Conservation (phyloP, 2,888 invertebrate genomes). For the Drosophila phalerata region DNA sequence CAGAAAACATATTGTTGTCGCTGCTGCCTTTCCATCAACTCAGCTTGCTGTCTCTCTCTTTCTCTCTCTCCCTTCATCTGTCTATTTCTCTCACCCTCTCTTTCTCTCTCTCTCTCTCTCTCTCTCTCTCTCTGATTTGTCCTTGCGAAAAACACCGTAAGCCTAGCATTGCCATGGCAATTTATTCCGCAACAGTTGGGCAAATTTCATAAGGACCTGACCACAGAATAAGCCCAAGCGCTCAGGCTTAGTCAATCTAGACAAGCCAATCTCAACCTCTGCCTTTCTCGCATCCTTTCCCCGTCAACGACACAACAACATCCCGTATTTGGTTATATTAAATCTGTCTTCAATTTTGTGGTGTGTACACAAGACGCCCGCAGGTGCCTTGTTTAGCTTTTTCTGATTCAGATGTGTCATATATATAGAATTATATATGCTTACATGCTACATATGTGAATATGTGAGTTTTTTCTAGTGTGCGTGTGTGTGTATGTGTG, state of each 20-base stretch:
- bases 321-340: slow-evolving; percentile 51
- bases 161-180: slow-evolving; percentile 67
- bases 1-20: slow-evolving; percentile 37
- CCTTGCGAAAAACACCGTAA: slow-evolving; percentile 37
- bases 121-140: neutral
- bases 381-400: slow-evolving; percentile 50
- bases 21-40: slow-evolving; percentile 7
- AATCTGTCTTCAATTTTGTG: slow-evolving; percentile 54
- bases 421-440: slow-evolving; percentile 2
- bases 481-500: slow-evolving; percentile 14
- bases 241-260: slow-evolving; percentile 19
- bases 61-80: neutral
- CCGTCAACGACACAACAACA: neutral
- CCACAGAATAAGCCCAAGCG: slow-evolving; percentile 35
- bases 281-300: neutral
- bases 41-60: neutral
- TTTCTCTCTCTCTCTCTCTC: neutral
- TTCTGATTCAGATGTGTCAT: slow-evolving; percentile 33
- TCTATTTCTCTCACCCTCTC: neutral
- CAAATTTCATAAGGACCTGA: slow-evolving; percentile 58
- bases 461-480: slow-evolving; percentile 1
- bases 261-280: slow-evolving; percentile 18
- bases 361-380: slow-evolving; percentile 36
- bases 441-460: slow-evolving; percentile 1
- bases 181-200: slow-evolving; percentile 78